A percentile compares a stretch with the other conserved stretches of the same genome.
Conservation (phyloP, 35 echinoderm and acorn worm species). For the Heliocidaris tuberculata region DNA sequence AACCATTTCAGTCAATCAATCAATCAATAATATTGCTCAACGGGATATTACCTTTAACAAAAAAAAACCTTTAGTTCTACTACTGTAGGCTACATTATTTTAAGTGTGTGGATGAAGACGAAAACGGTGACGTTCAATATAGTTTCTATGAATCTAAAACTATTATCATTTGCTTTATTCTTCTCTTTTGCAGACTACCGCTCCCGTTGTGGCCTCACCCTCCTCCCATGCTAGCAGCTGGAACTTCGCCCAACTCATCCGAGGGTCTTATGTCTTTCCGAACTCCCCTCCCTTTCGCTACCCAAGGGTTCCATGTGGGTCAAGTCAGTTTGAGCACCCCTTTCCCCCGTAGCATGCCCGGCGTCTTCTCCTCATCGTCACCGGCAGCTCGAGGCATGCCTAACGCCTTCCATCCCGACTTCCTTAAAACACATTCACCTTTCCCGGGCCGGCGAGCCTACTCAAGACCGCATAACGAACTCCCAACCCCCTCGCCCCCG, state of each 20-base stretch:
- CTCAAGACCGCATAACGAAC: neutral
- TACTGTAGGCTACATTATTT: too few relatives aligned
- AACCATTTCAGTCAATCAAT: too few relatives aligned
- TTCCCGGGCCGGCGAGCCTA: neutral
- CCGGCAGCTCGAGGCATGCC: neutral
- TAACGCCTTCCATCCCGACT: neutral
- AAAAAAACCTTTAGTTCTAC: too few relatives aligned
- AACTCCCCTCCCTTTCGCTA: neutral
- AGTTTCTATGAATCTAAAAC: too few relatives aligned
- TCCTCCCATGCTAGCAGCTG: neutral
- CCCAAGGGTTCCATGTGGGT: neutral
- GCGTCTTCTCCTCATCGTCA: neutral
- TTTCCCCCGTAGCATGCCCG: neutral
- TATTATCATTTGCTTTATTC: neutral
- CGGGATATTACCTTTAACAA: too few relatives aligned
- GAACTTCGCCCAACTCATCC: conserved; percentile 2
- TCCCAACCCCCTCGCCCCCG: neutral
- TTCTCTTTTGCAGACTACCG: neutral
- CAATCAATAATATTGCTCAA: too few relatives aligned
- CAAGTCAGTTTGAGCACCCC: neutral
- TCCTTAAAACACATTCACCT: neutral
- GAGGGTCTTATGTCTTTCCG: conserved; percentile 18
- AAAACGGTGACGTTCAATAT: too few relatives aligned
- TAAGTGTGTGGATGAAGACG: too few relatives aligned
- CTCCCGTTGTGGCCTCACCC: conserved; percentile 44